Percentiles rank a stretch among this genome's conserved stretches.
Evolutionary conservation across 2,797 vertebrate species (phyloP).

Genomic region (Danio aesculapii): DNA sequence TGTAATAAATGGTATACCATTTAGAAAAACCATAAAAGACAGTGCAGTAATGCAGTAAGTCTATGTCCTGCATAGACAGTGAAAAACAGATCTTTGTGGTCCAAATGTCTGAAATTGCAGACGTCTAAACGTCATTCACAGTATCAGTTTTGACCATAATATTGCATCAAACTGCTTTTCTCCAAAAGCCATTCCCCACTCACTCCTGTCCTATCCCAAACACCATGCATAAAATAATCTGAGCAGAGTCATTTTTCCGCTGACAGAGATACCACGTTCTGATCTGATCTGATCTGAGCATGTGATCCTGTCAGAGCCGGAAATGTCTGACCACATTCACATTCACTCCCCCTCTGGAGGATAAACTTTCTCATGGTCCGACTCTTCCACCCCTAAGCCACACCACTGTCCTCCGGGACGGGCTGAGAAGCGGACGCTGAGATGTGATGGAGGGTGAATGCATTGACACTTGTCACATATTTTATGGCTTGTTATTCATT

Average conservation of each 20-base stretch:
- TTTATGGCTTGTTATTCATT: background rate
- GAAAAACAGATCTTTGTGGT: background rate
- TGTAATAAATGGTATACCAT: background rate
- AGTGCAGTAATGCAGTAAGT: background rate
- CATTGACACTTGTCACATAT: background rate
- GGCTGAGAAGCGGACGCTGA: slow-evolving; percentile 3
- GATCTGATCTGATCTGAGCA: background rate
- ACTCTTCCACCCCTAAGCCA: slow-evolving; percentile 49
- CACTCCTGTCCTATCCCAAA: background rate
- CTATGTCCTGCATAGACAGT: background rate
- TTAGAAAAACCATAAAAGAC: background rate
- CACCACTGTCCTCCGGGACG: slow-evolving; percentile 59
- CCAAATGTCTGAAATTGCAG: background rate
- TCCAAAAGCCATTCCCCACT: background rate
- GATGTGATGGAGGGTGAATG: slow-evolving; percentile 21
- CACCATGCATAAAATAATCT: background rate
- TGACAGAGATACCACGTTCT: slow-evolving; percentile 11
- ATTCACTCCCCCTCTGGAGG: slow-evolving; percentile 31
- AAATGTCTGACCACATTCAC: slow-evolving; percentile 42
- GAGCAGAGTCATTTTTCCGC: background rate
- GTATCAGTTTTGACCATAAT: background rate
- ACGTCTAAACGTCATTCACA: background rate
- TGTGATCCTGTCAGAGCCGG: slow-evolving; percentile 32
- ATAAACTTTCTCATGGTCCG: slow-evolving; percentile 68
- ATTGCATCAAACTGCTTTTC: background rate